phyloP scores from a whole-genome alignment of 2,113 vertebrate species.

The Struthio camelus region DNA sequence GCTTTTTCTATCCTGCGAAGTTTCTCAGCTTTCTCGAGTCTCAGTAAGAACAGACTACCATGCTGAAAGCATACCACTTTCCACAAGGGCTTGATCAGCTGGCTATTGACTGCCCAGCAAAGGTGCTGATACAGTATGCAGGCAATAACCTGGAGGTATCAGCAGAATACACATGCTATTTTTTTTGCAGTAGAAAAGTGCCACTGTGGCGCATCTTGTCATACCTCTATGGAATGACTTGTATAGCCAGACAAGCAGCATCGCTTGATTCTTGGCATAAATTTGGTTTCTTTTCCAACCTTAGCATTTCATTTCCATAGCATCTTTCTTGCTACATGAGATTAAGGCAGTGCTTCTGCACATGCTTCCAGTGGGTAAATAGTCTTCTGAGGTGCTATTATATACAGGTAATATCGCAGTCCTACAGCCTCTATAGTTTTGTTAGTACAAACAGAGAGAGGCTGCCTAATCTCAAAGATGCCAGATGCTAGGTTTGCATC shows the following conservation, averaged over 20 bases:
- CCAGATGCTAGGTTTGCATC: neutral
- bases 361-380: neutral
- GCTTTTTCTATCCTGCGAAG: neutral
- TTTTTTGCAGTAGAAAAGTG: neutral
- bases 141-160: too few species aligned
- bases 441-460: neutral
- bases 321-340: neutral
- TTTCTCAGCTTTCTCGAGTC: neutral
- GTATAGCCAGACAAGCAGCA: neutral
- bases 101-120: neutral
- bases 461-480: too few species aligned
- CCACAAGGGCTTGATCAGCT: neutral
- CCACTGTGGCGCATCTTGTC: neutral
- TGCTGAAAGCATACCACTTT: neutral
- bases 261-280: neutral
- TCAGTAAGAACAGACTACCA: neutral
- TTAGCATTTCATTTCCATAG: neutral
- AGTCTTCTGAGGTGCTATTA: neutral
- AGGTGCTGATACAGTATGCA: neutral
- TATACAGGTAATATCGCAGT: neutral
- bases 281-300: neutral
- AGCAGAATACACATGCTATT: neutral
- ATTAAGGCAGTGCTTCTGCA: neutral
- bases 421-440: neutral
- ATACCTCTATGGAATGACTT: neutral